Evolutionary conservation across 1,140 invertebrate species (phyloP), one percentile per base, ranked within the genome.

Genomic region (Maconellicoccus hirsutus): DNA sequence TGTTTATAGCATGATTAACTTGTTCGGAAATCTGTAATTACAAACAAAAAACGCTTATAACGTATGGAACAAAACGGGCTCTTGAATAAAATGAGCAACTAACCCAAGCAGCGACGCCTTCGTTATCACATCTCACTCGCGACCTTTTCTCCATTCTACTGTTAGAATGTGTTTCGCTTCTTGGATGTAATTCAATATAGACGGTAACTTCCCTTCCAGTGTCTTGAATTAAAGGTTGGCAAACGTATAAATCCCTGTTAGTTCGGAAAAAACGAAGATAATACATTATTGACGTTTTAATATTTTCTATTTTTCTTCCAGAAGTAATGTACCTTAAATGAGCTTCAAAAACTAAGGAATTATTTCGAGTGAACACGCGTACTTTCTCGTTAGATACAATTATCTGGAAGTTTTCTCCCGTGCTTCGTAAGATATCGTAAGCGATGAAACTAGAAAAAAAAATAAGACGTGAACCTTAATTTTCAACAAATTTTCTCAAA

Each of bases 1-100:
- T 85, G 76, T 87, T 88, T 78, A 91, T 92, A 42, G 93, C 93
- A 80, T 93, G 93, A 76, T 92, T 93, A 71, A 91, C 87, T 80
- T 90, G 84, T 74, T 88, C 85, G 1, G 82, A 83, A 59, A 86
- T 84, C 85, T 86, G 73, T 7, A 77, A 76, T 74, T 75, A 71
- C 59, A 59, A 59, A 72, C 16, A 74, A 59, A 72, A 33, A 52
- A 61, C 29, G 59, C 2, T 22, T 39, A 59, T 69, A n/a, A n/a
- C n/a, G n/a, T n/a, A n/a, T n/a, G n/a, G n/a, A n/a, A n/a, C n/a
- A 61, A 59, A 72, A 19, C 72, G 71, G n/a, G n/a, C n/a, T n/a
- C n/a, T n/a, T n/a, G n/a, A n/a, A n/a, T n/a, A n/a, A n/a, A n/a
- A n/a, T n/a, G n/a, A n/a, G n/a, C n/a, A 78, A 73, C 85, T 82